Evolutionary conservation across 2,113 vertebrate species (phyloP).

Genomic region (Oplegnathus fasciatus): DNA sequence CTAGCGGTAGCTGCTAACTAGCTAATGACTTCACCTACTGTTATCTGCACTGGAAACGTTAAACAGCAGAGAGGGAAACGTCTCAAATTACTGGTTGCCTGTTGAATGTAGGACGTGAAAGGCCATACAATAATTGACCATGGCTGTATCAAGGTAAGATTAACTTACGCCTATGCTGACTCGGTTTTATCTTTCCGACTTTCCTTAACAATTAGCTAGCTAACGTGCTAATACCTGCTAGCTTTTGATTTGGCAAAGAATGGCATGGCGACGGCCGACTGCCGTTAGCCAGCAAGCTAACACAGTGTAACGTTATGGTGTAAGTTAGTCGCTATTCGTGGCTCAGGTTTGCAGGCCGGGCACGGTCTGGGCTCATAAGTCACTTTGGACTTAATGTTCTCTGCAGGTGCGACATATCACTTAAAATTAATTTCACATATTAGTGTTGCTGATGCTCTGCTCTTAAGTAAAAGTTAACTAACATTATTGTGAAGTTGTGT

Average conservation of each 20-base stretch:
- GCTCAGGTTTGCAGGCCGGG: neutral
- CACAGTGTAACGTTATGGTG: neutral
- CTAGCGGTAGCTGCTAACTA: constrained; percentile 67
- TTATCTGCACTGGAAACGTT: constrained; percentile 27
- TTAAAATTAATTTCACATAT: neutral
- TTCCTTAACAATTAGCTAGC: constrained; percentile 35
- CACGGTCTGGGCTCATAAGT: neutral
- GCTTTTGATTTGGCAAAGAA: constrained; percentile 30
- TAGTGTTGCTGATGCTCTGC: neutral
- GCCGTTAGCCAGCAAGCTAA: constrained; percentile 18
- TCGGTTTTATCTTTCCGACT: neutral
- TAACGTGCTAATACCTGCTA: constrained; percentile 51
- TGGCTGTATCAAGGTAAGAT: constrained; percentile 86
- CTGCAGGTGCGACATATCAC: neutral
- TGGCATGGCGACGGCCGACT: constrained; percentile 49
- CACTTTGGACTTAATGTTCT: neutral
- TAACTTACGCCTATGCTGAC: neutral
- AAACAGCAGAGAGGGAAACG: neutral
- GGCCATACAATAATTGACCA: constrained; percentile 42
- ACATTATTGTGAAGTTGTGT: neutral
- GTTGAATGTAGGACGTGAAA: constrained; percentile 65
- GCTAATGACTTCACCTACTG: constrained; percentile 56
- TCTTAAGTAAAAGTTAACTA: neutral
- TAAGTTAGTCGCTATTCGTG: neutral
- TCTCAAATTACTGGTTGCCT: constrained; percentile 28